Percentiles rank a stretch among this genome's conserved stretches.
These are phyloP conservation scores for Nephrotoma flavescens DNA, from an alignment of 2,888 invertebrate species.

Conservation along the genomic window DNA sequence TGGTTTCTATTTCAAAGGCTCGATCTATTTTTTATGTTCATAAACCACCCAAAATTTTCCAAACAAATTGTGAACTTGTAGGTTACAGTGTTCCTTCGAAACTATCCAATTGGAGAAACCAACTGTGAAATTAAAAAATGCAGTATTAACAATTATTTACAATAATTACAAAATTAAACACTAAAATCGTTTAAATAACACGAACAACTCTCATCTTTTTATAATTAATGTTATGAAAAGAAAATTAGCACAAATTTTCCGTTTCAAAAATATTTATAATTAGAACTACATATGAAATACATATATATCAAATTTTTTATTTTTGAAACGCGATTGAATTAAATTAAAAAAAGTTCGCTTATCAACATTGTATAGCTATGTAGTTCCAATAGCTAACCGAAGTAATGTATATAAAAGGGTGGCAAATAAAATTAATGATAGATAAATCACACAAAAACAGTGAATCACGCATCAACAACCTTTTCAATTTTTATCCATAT, in stretches of 20 bases:
- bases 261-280: constrained; percentile 1
- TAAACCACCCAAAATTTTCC: too few species aligned
- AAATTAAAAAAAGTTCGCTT: not conserved
- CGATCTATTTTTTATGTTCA: too few species aligned
- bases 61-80: not conserved
- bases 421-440: not conserved
- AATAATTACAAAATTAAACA: not conserved
- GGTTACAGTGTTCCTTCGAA: not conserved
- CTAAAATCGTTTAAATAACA: not conserved
- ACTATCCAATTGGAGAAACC: not conserved
- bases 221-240: not conserved
- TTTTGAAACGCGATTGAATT: not conserved
- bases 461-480: constrained; percentile 9
- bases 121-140: not conserved
- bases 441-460: not conserved
- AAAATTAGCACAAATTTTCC: not conserved
- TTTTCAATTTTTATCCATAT: constrained; percentile 9
- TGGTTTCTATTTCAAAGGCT: too few species aligned
- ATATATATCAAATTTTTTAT: not conserved
- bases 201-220: not conserved
- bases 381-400: not conserved
- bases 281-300: not conserved
- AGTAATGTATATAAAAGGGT: not conserved
- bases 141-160: not conserved
- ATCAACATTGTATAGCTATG: not conserved